Percentiles rank a stretch among this genome's conserved stretches.
These are phyloP conservation scores for Caerostris extrusa DNA, from an alignment of 1,140 invertebrate genomes.

Conservation along the genomic window DNA sequence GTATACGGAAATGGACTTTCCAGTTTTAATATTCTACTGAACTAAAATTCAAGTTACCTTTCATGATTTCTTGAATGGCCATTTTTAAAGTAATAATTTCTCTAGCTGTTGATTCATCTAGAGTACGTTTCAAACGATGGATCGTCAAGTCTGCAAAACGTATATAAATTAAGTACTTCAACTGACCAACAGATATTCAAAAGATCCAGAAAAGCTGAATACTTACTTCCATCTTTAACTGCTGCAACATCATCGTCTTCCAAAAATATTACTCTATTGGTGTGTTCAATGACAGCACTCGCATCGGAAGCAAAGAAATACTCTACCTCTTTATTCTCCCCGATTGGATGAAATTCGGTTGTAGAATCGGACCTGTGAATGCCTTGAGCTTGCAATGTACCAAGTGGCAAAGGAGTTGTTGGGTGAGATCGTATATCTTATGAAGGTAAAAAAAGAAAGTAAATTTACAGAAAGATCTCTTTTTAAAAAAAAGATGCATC, in stretches of 20 bases:
- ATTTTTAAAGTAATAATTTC: conserved; percentile 99
- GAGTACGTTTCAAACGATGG: conserved; percentile 91
- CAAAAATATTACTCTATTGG: conserved; percentile 96
- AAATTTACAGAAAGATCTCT: too few relatives aligned
- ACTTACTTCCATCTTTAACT: conserved; percentile 87
- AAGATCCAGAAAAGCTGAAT: not conserved
- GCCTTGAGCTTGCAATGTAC: conserved; percentile 76
- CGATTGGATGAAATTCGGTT: conserved; percentile 93
- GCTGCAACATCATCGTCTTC: conserved; percentile 87
- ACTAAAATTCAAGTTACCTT: conserved; percentile 84
- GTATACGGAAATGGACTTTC: too few relatives aligned
- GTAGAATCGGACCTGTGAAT: conserved; percentile 83
- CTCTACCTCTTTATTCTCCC: conserved; percentile 96
- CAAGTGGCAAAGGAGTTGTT: conserved; percentile 57
- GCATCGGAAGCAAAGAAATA: conserved; percentile 99
- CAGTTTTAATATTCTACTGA: too few relatives aligned
- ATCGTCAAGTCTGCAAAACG: conserved; percentile 88
- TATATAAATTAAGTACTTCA: not conserved
- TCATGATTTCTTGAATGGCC: conserved; percentile 99
- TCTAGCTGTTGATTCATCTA: conserved; percentile 91
- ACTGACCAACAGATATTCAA: too few relatives aligned
- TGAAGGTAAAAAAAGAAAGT: not conserved
- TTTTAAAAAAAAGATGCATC: too few relatives aligned
- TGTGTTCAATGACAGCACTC: conserved; percentile 98
- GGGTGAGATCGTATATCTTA: conserved; percentile 75